Percentiles rank a stretch among this genome's conserved stretches.
Conservation (phyloP, 2,113 vertebrate genomes). For the Xenus cinereus region DNA sequence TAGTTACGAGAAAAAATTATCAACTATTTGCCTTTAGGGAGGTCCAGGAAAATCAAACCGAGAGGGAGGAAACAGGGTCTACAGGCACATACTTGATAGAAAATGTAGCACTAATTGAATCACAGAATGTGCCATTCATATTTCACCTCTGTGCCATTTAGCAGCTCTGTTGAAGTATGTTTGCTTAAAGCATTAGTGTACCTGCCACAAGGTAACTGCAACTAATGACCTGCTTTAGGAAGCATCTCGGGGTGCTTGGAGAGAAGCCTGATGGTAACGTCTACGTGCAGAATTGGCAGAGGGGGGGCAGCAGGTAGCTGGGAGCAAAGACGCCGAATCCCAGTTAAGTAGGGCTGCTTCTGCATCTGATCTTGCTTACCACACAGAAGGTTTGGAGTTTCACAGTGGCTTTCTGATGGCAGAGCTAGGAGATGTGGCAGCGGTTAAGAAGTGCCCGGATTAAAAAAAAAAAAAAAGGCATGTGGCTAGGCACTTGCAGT, state of each 20-base stretch:
- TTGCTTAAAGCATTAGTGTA: background rate
- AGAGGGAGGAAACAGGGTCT: background rate
- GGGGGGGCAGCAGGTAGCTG: background rate
- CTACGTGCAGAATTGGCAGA: background rate
- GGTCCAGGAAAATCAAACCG: background rate
- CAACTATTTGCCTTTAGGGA: background rate
- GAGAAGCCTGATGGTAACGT: background rate
- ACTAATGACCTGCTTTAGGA: background rate
- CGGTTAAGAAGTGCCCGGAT: background rate
- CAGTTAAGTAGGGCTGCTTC: background rate
- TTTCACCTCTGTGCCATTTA: background rate
- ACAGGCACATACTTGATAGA: background rate
- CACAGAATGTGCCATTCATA: background rate
- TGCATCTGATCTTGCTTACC: background rate
- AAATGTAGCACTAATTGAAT: background rate
- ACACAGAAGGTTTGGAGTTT: background rate
- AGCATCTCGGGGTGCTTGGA: background rate
- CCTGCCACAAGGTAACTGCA: background rate
- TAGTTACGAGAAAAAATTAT: background rate
- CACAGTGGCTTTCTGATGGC: background rate
- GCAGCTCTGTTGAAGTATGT: background rate
- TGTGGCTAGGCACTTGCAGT: background rate
- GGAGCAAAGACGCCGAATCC: background rate
- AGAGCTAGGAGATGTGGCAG: background rate
- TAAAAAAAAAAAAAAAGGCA: no score